Conservation (phyloP, 2,888 invertebrate species). For the Gerris lacustris region DNA sequence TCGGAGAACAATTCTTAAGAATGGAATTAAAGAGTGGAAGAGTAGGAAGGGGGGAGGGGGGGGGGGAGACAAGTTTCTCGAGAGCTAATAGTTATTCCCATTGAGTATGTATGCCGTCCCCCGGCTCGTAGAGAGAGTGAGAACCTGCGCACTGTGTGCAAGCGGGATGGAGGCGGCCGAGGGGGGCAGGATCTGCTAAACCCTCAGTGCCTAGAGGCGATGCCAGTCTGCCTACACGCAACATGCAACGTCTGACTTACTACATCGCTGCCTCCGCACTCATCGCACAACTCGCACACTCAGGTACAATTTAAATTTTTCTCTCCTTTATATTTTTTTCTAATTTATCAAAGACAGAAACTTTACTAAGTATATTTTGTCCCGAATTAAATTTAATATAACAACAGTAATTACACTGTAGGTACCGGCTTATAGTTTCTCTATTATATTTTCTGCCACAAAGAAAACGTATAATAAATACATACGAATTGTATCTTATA, state of each 20-base stretch:
- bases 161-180: neutral
- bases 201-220: neutral
- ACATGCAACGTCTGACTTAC: neutral
- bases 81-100: slow-evolving; percentile 1
- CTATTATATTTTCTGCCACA: too few species aligned
- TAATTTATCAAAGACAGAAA: neutral
- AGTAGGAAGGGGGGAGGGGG: neutral
- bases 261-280: neutral
- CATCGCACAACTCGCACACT: neutral
- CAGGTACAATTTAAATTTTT: neutral
- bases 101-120: neutral
- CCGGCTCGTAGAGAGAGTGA: neutral
- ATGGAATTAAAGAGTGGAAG: neutral
- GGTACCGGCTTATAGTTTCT: too few species aligned
- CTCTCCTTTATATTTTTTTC: neutral
- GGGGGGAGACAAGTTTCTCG: neutral
- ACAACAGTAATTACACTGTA: too few species aligned
- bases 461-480: too few species aligned
- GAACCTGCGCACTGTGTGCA: slow-evolving; percentile 5
- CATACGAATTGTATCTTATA: too few species aligned
- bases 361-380: too few species aligned
- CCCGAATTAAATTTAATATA: too few species aligned
- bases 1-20: neutral
- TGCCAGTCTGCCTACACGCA: neutral
- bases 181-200: neutral